phyloP scores from a whole-genome alignment of 2,888 invertebrate genomes.

The Sipha maydis region DNA sequence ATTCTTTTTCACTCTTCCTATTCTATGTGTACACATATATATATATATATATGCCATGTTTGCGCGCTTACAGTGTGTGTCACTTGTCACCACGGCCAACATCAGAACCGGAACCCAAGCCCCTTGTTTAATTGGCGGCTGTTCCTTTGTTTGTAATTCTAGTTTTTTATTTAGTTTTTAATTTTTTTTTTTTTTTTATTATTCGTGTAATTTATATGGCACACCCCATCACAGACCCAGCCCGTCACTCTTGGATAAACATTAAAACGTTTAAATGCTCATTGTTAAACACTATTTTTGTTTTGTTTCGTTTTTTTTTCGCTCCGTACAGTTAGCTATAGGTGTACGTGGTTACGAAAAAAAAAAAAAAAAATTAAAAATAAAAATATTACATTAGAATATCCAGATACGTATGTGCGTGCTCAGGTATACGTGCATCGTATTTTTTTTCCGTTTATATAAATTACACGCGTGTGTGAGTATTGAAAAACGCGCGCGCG shows the following conservation, averaged over 20 bases:
- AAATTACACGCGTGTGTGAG: background rate
- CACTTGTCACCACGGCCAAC: conserved; percentile 53
- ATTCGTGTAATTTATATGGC: conserved; percentile 51
- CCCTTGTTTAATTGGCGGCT: conserved; percentile 61
- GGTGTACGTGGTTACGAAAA: conserved; percentile 13
- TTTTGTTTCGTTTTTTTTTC: conserved; percentile 28
- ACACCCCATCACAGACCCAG: conserved; percentile 58
- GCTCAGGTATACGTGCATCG: background rate
- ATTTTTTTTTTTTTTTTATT: conserved; percentile 47
- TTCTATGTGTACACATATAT: background rate
- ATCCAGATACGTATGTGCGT: background rate
- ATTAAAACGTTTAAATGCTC: conserved; percentile 61
- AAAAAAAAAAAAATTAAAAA: too few species aligned
- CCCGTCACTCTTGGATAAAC: conserved; percentile 61
- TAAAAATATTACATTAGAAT: conserved; percentile 16
- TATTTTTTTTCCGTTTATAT: background rate
- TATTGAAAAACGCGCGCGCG: background rate
- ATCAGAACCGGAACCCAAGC: conserved; percentile 58
- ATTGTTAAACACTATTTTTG: conserved; percentile 56
- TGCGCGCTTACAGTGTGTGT: conserved; percentile 20
- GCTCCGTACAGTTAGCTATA: background rate
- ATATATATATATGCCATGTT: background rate
- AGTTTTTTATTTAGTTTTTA: conserved; percentile 40
- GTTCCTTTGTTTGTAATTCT: conserved; percentile 62
- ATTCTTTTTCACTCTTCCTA: conserved; percentile 33